A percentile compares a stretch with the other conserved stretches of the same genome.
phyloP scores from a whole-genome alignment of 2,113 vertebrate genomes.

The Amia ocellicauda region DNA sequence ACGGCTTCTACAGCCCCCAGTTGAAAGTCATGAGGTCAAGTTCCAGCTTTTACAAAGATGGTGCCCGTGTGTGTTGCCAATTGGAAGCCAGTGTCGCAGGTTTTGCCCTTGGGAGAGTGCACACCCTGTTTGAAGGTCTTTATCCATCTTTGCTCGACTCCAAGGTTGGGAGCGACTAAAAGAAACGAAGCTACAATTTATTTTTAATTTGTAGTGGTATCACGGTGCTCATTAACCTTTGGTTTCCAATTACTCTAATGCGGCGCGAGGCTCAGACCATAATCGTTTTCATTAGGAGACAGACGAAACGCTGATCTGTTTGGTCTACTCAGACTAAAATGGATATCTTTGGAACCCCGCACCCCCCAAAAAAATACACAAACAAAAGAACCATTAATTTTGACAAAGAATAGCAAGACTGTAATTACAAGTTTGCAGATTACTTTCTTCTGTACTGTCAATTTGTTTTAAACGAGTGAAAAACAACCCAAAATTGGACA shows the following conservation, averaged over 20 bases:
- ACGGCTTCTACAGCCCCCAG: too few relatives aligned
- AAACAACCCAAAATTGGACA: too few relatives aligned
- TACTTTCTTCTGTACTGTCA: too few relatives aligned
- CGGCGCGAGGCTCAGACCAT: not conserved
- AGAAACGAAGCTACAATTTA: not conserved
- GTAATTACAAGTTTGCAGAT: too few relatives aligned
- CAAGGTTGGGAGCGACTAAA: not conserved
- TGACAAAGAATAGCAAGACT: too few relatives aligned
- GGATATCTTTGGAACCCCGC: not conserved
- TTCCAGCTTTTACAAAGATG: not conserved
- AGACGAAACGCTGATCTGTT: not conserved
- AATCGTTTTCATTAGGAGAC: not conserved
- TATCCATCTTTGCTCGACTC: not conserved
- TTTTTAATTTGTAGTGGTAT: not conserved
- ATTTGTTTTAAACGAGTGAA: too few relatives aligned
- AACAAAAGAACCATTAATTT: too few relatives aligned
- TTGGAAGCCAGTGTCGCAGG: not conserved
- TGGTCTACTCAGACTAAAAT: not conserved
- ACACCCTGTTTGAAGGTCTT: not conserved
- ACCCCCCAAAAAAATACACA: too few relatives aligned
- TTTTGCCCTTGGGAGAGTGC: not conserved
- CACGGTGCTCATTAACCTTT: not conserved
- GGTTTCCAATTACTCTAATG: slow-evolving; percentile 1
- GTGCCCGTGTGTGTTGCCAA: not conserved
- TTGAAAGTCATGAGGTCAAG: too few relatives aligned